Evolutionary conservation across 2,113 vertebrate genomes (phyloP).

Genomic region (Tapirus terrestris): DNA sequence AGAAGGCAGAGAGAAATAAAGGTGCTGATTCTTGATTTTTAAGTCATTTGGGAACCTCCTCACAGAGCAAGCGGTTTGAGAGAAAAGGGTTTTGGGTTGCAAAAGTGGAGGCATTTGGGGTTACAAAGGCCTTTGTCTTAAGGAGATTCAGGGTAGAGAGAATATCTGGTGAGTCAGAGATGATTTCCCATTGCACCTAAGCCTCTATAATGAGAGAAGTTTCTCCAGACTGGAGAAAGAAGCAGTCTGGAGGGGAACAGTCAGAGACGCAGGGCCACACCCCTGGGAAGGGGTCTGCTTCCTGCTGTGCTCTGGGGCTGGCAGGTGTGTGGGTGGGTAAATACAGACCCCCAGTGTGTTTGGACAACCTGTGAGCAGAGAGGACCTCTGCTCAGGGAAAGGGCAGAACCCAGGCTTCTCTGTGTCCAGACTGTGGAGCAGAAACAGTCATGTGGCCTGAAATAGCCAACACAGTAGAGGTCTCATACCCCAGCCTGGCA

Average conservation of each 20-base stretch:
- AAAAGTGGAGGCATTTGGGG: not conserved
- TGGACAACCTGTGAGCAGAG: too few relatives aligned
- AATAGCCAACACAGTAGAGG: not conserved
- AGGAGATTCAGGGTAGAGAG: not conserved
- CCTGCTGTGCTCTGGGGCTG: too few relatives aligned
- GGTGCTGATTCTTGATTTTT: not conserved
- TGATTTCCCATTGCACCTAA: not conserved
- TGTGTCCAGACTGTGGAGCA: not conserved
- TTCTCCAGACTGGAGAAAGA: not conserved
- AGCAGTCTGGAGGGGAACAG: not conserved
- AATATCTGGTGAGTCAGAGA: not conserved
- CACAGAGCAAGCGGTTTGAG: not conserved
- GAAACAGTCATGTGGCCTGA: not conserved
- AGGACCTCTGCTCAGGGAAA: not conserved
- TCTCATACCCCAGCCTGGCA: too few relatives aligned
- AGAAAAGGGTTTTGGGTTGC: not conserved
- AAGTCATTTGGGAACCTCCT: not conserved
- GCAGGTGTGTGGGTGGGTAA: not conserved
- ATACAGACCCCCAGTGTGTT: not conserved
- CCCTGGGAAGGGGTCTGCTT: not conserved
- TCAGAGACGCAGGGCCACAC: fast-evolving
- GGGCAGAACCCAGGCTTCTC: not conserved
- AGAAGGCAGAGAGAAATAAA: not conserved
- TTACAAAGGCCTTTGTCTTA: not conserved
- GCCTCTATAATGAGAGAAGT: not conserved